A percentile compares a stretch with the other conserved stretches of the same genome.
Evolutionary conservation across 2,888 invertebrate species (phyloP).

Genomic region (Cordylochernes scorpioides): DNA sequence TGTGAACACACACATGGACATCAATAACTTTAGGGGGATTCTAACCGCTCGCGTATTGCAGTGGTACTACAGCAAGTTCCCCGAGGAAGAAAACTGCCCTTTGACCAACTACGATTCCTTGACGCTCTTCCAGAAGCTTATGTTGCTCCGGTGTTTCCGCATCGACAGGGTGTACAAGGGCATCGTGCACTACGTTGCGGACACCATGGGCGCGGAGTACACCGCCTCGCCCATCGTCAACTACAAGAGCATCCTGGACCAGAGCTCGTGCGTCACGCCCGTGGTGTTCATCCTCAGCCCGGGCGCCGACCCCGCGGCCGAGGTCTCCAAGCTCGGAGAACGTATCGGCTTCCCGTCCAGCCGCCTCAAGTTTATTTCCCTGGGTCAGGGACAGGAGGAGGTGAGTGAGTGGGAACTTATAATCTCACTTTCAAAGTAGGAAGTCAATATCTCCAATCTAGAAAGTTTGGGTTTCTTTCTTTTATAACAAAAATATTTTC

Average conservation of each 20-base stretch:
- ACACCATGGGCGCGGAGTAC: slow-evolving; percentile 58
- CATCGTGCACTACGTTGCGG: slow-evolving; percentile 52
- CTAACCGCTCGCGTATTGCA: too few relatives aligned
- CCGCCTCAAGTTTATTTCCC: slow-evolving; percentile 24
- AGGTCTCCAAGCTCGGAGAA: slow-evolving; percentile 24
- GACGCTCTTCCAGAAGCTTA: slow-evolving; percentile 37
- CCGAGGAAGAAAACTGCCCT: too few relatives aligned
- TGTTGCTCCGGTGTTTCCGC: slow-evolving; percentile 65
- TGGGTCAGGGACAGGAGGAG: slow-evolving; percentile 25
- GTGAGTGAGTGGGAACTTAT: too few relatives aligned
- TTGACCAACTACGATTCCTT: slow-evolving; percentile 42
- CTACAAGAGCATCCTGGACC: slow-evolving; percentile 53
- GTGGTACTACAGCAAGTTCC: too few relatives aligned
- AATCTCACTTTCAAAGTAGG: too few relatives aligned
- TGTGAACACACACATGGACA: too few relatives aligned
- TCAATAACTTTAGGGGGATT: too few relatives aligned
- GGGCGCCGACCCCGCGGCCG: slow-evolving; percentile 25
- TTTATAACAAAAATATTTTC: too few relatives aligned
- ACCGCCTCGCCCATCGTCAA: slow-evolving; percentile 66
- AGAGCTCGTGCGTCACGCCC: slow-evolving; percentile 39
- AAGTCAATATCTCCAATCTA: too few relatives aligned
- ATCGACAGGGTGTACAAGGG: slow-evolving; percentile 62
- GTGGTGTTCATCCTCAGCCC: slow-evolving; percentile 26
- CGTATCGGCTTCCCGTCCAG: slow-evolving; percentile 22
- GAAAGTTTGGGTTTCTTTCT: background rate